phyloP scores from a whole-genome alignment of 2,888 invertebrate species.

The Microctonus brassicae region DNA sequence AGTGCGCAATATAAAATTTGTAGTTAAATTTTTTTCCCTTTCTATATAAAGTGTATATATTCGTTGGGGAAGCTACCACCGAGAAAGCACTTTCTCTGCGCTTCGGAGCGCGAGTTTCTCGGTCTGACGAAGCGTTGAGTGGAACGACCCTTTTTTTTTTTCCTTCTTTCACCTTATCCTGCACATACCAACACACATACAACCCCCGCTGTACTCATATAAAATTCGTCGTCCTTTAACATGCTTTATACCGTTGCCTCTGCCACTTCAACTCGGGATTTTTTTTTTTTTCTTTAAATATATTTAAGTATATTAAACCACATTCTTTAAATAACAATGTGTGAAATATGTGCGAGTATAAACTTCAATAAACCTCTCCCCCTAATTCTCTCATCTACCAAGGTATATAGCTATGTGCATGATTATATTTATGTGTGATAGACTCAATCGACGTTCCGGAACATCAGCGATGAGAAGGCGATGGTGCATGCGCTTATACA shows the following conservation, averaged over 20 bases:
- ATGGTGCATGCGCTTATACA: constrained; percentile 37
- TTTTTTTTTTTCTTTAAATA: no score
- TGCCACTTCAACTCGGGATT: neutral
- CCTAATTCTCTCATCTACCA: no score
- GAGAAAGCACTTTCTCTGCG: constrained; percentile 19
- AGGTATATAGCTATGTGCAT: no score
- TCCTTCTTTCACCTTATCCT: neutral
- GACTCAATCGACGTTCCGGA: constrained; percentile 32
- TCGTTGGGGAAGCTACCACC: neutral
- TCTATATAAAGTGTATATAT: neutral
- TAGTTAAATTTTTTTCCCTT: neutral
- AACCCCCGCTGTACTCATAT: no score
- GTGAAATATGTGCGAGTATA: constrained; percentile 5
- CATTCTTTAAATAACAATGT: neutral
- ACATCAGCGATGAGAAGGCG: constrained; percentile 33
- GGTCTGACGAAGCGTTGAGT: constrained; percentile 5
- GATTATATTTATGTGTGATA: constrained; percentile 19
- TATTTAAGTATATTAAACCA: neutral
- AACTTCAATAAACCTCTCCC: no score
- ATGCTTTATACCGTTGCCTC: neutral
- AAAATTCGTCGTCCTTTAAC: no score
- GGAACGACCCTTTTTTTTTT: neutral
- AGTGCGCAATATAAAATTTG: constrained; percentile 14
- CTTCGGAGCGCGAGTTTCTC: constrained; percentile 16
- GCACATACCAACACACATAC: neutral